Evolutionary conservation across 2,113 vertebrate genomes (phyloP).

Genomic region (Cavia aperea): DNA sequence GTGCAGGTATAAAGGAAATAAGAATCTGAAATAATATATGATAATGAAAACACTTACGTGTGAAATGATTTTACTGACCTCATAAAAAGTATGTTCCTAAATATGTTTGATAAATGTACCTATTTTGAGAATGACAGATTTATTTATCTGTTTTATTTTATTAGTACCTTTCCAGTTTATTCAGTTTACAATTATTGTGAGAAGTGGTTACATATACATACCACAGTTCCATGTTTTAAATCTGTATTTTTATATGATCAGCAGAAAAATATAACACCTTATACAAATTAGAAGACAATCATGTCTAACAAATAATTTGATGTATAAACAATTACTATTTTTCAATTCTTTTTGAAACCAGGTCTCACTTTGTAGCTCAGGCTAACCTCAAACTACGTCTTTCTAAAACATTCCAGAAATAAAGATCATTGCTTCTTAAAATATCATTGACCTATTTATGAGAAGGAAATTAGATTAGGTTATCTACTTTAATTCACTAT

Average conservation of each 20-base stretch:
- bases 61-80: background rate
- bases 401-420: background rate
- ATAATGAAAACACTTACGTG: background rate
- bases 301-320: background rate
- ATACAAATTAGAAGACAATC: background rate
- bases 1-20: background rate
- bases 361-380: background rate
- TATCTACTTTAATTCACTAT: background rate
- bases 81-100: background rate
- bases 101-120: background rate
- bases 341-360: background rate
- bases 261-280: background rate
- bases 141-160: background rate
- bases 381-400: background rate
- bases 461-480: background rate
- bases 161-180: background rate
- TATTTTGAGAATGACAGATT: background rate
- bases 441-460: background rate
- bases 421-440: background rate
- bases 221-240: background rate
- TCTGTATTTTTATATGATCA: background rate
- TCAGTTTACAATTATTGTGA: background rate
- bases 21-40: background rate
- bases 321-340: background rate
- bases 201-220: background rate